Conservation (phyloP, 2,113 vertebrate genomes). For the Indri indri region DNA sequence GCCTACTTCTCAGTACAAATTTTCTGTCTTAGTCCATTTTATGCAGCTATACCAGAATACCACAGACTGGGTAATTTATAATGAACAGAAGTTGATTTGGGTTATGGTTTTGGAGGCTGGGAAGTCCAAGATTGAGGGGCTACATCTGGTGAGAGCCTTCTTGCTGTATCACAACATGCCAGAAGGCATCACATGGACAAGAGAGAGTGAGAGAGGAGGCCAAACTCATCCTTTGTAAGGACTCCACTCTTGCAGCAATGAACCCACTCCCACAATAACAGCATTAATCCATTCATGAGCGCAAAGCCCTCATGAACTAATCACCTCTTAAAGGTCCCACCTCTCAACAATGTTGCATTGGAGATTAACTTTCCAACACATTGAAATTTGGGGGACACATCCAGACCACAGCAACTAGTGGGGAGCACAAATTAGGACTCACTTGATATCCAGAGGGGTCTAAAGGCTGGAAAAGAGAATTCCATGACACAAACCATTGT, state of each 20-base stretch:
- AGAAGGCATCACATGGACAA: not conserved
- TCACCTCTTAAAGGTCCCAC: not conserved
- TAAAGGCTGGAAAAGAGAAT: not conserved
- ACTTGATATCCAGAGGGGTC: not conserved
- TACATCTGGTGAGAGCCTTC: not conserved
- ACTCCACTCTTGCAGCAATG: not conserved
- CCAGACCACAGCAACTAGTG: not conserved
- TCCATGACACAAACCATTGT: constrained; percentile 35
- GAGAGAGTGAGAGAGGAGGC: not conserved
- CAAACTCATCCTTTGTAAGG: not conserved
- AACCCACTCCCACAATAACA: not conserved
- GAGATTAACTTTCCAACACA: not conserved
- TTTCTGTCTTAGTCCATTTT: not conserved
- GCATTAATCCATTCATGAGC: not conserved
- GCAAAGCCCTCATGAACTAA: not conserved
- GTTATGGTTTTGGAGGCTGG: not conserved
- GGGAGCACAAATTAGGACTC: not conserved
- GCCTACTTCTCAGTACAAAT: not conserved
- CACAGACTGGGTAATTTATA: not conserved
- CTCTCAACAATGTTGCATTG: not conserved
- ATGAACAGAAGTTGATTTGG: not conserved
- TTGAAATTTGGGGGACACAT: not conserved
- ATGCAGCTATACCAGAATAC: not conserved
- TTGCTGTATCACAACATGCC: not conserved
- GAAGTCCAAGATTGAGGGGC: not conserved